Base-by-base conservation (phyloP, 2,113 vertebrate species). In the Coreoperca whiteheadi region DNA sequence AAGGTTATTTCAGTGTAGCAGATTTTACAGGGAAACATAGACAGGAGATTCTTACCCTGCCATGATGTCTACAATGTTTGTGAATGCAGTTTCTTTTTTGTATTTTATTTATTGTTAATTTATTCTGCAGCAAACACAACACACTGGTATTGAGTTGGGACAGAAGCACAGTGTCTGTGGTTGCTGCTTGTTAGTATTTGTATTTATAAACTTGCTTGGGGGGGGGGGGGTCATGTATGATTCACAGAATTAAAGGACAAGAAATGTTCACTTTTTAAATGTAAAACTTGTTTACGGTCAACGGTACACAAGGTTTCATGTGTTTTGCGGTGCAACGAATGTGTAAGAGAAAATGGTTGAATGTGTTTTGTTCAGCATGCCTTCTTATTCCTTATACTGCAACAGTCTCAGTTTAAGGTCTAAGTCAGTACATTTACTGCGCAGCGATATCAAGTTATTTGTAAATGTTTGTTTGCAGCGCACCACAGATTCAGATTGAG, bases 91-190 rank as follows among this genome's bases (percentile, higher is more conserved):
- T 64, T 65, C n/a, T 68, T 71, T 73, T 86, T 74, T 81, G 28
- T 84, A 73, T 83, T 91, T 81, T 87, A 91, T 94, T 93, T 93
- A 90, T 93, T 92, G 54, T 84, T 94, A 89, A 93, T 90, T 93
- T 94, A 94, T 94, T 93, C 34, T 79, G 74, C 25, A 50, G 66
- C 34, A 61, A 85, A 79, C 69, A 48, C 57, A 74, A 50, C 30
- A 79, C 61, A 72, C 75, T 86, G 68, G 68, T 77, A 23, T 16
- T 75, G 30, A 59, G 32, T 39, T 51, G 43, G 25, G 57, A 88
- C 15, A 28, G 4, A 72, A 18, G 12, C 60, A 65, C 51, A 11
- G 70, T 78, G 43, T 43, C 73, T 73, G 64, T 80, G 57, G 74
- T 66, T 43, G 60, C 64, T 84, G 65, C 53, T 66, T 59, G 32